Conservation (phyloP, 2,113 vertebrate species). For the Gracilinanus agilis region DNA sequence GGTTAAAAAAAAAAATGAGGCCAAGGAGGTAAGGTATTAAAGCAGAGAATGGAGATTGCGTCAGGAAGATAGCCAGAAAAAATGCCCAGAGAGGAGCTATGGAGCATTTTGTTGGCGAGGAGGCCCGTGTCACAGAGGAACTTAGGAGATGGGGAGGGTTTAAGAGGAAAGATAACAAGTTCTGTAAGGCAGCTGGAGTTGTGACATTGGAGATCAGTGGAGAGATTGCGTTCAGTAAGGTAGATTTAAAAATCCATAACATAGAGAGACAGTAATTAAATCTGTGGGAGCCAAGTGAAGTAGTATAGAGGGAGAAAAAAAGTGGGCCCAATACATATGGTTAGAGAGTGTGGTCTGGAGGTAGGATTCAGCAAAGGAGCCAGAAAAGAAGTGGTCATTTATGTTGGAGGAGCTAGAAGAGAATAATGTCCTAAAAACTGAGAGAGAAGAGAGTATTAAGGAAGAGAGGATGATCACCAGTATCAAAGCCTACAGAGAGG, state of each 20-base stretch:
- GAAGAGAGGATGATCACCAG: not conserved
- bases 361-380: not conserved
- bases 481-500: not conserved
- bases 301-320: not conserved
- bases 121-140: no score
- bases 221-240: no score
- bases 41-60: no score
- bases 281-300: not conserved
- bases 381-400: not conserved
- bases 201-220: no score
- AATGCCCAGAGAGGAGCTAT: no score
- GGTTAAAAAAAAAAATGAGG: no score
- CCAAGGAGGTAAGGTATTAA: no score
- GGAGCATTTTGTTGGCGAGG: no score
- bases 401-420: not conserved
- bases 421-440: not conserved
- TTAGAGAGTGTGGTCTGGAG: not conserved
- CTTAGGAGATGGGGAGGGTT: no score
- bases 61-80: no score
- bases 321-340: not conserved
- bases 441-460: not conserved
- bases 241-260: not conserved
- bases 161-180: no score
- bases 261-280: not conserved
- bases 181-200: no score